Evolutionary conservation across 2,113 vertebrate species (phyloP), one percentile per base, ranked within the genome.

Genomic region (Tautogolabrus adspersus): DNA sequence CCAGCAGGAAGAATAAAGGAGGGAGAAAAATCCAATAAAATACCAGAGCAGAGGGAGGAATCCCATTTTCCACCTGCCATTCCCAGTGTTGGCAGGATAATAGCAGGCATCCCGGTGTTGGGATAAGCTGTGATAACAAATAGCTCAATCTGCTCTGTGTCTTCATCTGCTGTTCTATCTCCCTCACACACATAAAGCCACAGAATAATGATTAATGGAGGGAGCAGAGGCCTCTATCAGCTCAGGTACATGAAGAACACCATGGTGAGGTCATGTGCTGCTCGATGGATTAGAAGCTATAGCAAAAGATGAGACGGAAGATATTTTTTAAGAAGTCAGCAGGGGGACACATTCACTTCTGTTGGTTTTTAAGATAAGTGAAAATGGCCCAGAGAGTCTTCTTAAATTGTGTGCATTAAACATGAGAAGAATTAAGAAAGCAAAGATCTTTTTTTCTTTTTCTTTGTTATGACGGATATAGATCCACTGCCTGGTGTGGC

Each of bases 91-190:
- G 88, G 81, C 75, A 70, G 86, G 75, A 89, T 85, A 88, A 87
- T 78, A 83, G 87, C 86, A 60, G 83, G 77, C 87, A 77, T 87
- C 82, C 85, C 63, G 60, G 84, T 51, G 84, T 86, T 76, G 87
- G 91, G 88, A 89, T 86, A 86, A 90, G 74, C 88, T 83, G 85
- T 62, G 86, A 91, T 87, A 90, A 93, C 89, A 89, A 92, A 93
- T 85, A 86, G 90, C 88, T 88, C 89, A 88, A 90, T 93, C 87
- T 90, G 87, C 82, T 87, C 60, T 4, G 60, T 44, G 78, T 83
- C 82, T 84, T 88, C 78, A 83, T 93, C 88, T 87, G 82, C 77
- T 73, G 79, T 76, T 87, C 81, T 69, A 83, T 90, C 81, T 57
- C 51, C 21, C 64, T 21, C 76, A 1, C 67, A 15, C 72, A 66